A percentile compares a stretch with the other conserved stretches of the same genome.
Conservation (phyloP, 2,888 invertebrate species). For the Hydropsyche betteni region DNA sequence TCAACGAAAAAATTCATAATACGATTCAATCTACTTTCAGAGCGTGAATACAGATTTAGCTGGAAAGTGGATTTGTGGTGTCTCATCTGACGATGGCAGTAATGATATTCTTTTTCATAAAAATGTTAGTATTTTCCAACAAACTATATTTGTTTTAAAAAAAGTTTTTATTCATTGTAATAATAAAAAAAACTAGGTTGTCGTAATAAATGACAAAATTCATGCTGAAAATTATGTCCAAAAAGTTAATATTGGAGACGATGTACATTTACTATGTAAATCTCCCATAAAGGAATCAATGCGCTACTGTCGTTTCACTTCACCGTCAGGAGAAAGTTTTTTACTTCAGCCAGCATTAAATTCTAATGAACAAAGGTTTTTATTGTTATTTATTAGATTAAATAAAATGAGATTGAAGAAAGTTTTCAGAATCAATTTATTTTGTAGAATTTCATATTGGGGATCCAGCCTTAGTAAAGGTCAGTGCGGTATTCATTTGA, state of each 20-base stretch:
- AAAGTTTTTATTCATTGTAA: background rate
- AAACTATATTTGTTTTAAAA: background rate
- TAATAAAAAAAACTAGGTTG: slow-evolving; percentile 37
- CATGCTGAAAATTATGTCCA: background rate
- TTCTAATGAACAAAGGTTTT: slow-evolving; percentile 38
- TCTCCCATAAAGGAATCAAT: slow-evolving; percentile 40
- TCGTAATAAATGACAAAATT: slow-evolving; percentile 32
- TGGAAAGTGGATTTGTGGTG: slow-evolving; percentile 47
- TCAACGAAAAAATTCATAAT: background rate
- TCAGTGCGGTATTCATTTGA: slow-evolving; percentile 43
- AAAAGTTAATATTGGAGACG: slow-evolving; percentile 24
- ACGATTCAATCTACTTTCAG: slow-evolving; percentile 3
- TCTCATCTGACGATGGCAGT: slow-evolving; percentile 45
- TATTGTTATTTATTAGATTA: too few relatives aligned
- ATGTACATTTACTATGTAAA: slow-evolving; percentile 40
- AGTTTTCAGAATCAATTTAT: background rate
- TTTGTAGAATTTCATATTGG: slow-evolving; percentile 43
- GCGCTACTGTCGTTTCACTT: slow-evolving; percentile 47
- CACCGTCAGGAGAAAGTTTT: slow-evolving; percentile 44
- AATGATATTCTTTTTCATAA: slow-evolving; percentile 45
- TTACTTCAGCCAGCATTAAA: slow-evolving; percentile 39
- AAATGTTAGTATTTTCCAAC: slow-evolving; percentile 38
- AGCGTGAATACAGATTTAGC: background rate
- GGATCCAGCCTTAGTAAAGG: slow-evolving; percentile 44
- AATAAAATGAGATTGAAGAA: background rate